Evolutionary conservation across 2,888 invertebrate genomes (phyloP).

Genomic region (Anoplius nigerrimus): DNA sequence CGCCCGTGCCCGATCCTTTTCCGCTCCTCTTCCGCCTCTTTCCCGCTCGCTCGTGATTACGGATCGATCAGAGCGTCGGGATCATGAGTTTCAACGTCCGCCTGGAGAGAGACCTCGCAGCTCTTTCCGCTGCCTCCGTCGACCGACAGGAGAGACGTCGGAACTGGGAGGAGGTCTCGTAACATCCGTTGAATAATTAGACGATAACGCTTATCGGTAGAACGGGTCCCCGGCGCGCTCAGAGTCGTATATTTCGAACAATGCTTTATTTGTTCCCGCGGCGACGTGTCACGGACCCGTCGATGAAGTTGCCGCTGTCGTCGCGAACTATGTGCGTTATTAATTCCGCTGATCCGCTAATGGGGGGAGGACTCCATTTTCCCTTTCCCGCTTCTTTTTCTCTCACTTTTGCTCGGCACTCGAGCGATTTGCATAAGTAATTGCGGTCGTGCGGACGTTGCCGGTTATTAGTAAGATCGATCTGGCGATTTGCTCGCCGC

Average conservation of each 20-base stretch:
- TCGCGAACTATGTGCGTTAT: no score
- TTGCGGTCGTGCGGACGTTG: no score
- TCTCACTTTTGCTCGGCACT: no score
- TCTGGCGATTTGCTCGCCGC: no score
- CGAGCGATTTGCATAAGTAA: no score
- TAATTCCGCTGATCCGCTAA: no score
- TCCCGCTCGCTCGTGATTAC: neutral
- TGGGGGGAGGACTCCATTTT: no score
- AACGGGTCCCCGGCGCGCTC: neutral
- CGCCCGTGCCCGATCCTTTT: neutral
- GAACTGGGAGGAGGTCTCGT: neutral
- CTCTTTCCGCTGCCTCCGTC: neutral
- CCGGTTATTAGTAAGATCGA: no score
- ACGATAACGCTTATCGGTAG: conserved; percentile 34
- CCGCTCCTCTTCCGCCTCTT: neutral
- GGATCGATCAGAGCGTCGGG: neutral
- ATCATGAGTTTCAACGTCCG: neutral
- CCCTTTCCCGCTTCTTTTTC: no score
- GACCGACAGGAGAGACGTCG: neutral
- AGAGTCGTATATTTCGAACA: conserved; percentile 13
- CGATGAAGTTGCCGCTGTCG: no score
- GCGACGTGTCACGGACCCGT: no score
- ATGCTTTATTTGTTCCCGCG: conserved; percentile 6
- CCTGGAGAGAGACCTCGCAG: no score
- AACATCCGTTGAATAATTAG: conserved; percentile 31